A percentile compares a stretch with the other conserved stretches of the same genome.
phyloP scores from a whole-genome alignment of 1,140 invertebrate species.

The Atopsyche davidsoni region DNA sequence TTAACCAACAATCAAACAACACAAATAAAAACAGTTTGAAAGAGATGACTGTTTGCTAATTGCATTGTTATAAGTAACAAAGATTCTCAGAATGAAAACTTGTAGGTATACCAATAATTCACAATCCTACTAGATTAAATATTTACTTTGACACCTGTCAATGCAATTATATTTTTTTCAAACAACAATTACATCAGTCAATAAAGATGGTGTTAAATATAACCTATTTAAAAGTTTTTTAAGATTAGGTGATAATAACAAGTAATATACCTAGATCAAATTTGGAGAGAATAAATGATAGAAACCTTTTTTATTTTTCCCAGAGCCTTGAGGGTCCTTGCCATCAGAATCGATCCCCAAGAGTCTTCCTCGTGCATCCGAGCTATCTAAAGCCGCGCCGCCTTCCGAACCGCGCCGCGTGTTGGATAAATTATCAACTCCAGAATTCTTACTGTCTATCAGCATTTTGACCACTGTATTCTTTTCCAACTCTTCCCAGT shows the following conservation, averaged over 20 bases:
- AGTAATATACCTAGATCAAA: not conserved
- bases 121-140: not conserved
- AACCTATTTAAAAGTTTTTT: not conserved
- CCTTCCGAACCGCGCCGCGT: constrained; percentile 19
- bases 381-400: constrained; percentile 10
- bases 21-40: too few species aligned
- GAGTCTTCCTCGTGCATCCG: constrained; percentile 10
- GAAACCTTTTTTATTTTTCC: constrained; percentile 13
- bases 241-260: not conserved
- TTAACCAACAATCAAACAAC: too few species aligned
- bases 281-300: not conserved
- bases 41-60: too few species aligned
- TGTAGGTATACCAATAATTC: too few species aligned
- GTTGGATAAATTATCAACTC: constrained; percentile 5
- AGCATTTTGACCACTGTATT: constrained; percentile 38
- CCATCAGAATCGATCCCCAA: constrained; percentile 10
- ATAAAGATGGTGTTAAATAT: not conserved
- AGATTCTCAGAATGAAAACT: too few species aligned
- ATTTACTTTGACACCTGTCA: not conserved
- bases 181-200: not conserved
- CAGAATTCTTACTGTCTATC: constrained; percentile 31
- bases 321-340: not conserved
- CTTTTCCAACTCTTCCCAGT: constrained; percentile 56
- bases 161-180: not conserved
- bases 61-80: too few species aligned